Evolutionary conservation across 2,888 invertebrate genomes (phyloP).

Genomic region (Caenorhabditis sp.): DNA sequence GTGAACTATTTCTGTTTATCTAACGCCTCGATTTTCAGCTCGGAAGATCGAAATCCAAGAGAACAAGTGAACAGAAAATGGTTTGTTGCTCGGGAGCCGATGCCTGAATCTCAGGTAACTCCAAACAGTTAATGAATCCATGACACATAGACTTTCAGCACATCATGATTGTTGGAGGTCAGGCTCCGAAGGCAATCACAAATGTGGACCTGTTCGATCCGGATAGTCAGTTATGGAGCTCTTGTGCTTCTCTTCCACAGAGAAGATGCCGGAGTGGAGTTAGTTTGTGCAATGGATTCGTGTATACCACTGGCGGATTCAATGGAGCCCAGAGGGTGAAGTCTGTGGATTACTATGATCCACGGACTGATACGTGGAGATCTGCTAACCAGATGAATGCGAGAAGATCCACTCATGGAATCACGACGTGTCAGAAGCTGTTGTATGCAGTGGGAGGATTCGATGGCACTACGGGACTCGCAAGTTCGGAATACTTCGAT

Average conservation of each 20-base stretch:
- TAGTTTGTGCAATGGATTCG: conserved; percentile 48
- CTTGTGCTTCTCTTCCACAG: conserved; percentile 63
- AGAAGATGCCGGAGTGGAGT: conserved; percentile 68
- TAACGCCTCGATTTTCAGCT: neutral
- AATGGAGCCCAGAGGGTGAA: conserved; percentile 65
- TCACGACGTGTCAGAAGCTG: conserved; percentile 96
- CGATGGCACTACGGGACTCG: conserved; percentile 94
- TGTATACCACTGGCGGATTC: conserved; percentile 68
- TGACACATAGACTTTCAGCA: conserved; percentile 33
- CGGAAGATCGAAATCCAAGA: conserved; percentile 5
- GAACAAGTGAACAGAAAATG: conserved; percentile 45
- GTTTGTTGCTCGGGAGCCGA: conserved; percentile 56
- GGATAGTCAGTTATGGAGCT: conserved; percentile 58
- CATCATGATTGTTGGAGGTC: conserved; percentile 66
- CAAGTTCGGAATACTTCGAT: conserved; percentile 87
- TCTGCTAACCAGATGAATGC: conserved; percentile 59
- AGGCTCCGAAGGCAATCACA: conserved; percentile 66
- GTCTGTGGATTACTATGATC: conserved; percentile 64
- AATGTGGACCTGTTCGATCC: conserved; percentile 66
- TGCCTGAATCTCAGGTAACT: conserved; percentile 58
- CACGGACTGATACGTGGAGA: conserved; percentile 61
- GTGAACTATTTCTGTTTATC: neutral
- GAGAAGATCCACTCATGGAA: conserved; percentile 88
- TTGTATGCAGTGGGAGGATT: conserved; percentile 96
- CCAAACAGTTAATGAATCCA: neutral